phyloP scores from a whole-genome alignment of 2,113 vertebrate species.

The Machaerirhynchus nigripectus region DNA sequence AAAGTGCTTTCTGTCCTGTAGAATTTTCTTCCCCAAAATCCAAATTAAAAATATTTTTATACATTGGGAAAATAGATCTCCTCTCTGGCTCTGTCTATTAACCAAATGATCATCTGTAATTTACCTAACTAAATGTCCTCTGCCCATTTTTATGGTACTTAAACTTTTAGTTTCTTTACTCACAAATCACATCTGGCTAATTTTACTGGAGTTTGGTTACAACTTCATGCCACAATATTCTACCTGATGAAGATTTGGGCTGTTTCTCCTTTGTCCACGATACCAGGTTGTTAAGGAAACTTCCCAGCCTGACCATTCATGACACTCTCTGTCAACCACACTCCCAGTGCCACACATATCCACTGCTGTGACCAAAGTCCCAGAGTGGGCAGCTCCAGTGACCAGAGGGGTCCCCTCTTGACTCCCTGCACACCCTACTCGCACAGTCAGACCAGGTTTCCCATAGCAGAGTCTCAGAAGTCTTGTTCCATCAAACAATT shows the following conservation, averaged over 20 bases:
- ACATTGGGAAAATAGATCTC: neutral
- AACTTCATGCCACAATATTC: neutral
- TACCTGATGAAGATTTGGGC: neutral
- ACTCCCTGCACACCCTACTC: too few species aligned
- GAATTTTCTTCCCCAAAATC: neutral
- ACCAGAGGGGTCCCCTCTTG: rapidly evolving
- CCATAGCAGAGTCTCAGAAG: neutral
- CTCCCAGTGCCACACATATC: neutral
- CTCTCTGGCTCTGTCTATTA: neutral
- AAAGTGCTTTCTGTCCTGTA: neutral
- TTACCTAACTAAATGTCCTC: neutral
- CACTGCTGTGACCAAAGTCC: too few species aligned
- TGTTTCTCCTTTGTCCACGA: neutral
- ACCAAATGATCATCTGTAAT: neutral
- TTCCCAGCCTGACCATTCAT: neutral
- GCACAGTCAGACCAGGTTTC: neutral
- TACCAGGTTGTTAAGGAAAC: neutral
- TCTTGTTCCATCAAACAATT: neutral
- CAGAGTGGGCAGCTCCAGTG: rapidly evolving
- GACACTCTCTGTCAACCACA: neutral
- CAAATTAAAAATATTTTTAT: neutral
- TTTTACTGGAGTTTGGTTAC: neutral
- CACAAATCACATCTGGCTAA: neutral
- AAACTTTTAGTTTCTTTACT: neutral
- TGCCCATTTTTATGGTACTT: neutral